phyloP scores from a whole-genome alignment of 2,113 vertebrate species.

The Chaetorhynchus papuensis region DNA sequence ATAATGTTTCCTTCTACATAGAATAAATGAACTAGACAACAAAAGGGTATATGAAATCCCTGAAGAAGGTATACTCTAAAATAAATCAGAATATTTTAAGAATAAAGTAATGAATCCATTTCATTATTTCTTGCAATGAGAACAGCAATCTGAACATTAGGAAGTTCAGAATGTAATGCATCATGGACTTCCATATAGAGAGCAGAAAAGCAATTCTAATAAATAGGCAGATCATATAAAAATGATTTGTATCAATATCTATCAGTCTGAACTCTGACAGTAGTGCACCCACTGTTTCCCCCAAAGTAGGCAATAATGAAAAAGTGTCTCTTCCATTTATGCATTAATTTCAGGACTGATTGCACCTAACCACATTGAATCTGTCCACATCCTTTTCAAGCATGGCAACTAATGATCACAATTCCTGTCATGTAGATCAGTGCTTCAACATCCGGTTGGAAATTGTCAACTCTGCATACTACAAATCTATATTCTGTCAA shows the following conservation, averaged over 20 bases:
- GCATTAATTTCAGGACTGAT: constrained; percentile 66
- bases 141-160: constrained; percentile 37
- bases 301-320: constrained; percentile 63
- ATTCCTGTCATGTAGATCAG: constrained; percentile 41
- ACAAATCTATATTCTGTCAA: constrained; percentile 53
- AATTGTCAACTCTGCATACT: constrained; percentile 62
- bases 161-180: constrained; percentile 55
- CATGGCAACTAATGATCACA: constrained; percentile 48
- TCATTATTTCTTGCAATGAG: constrained; percentile 49
- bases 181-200: constrained; percentile 34
- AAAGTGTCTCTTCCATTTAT: constrained; percentile 62
- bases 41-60: neutral
- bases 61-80: neutral
- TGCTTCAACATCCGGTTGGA: constrained; percentile 38
- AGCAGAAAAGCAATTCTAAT: constrained; percentile 67
- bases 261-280: constrained; percentile 67
- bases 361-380: constrained; percentile 56
- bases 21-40: neutral
- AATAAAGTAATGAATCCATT: constrained; percentile 60
- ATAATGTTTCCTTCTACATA: neutral
- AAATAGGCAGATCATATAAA: constrained; percentile 68
- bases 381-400: constrained; percentile 49
- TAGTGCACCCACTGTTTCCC: constrained; percentile 47
- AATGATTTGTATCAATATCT: constrained; percentile 68
- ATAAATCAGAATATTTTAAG: constrained; percentile 56